phyloP scores from a whole-genome alignment of 1,140 invertebrate genomes.

The Drosophila burlai region DNA sequence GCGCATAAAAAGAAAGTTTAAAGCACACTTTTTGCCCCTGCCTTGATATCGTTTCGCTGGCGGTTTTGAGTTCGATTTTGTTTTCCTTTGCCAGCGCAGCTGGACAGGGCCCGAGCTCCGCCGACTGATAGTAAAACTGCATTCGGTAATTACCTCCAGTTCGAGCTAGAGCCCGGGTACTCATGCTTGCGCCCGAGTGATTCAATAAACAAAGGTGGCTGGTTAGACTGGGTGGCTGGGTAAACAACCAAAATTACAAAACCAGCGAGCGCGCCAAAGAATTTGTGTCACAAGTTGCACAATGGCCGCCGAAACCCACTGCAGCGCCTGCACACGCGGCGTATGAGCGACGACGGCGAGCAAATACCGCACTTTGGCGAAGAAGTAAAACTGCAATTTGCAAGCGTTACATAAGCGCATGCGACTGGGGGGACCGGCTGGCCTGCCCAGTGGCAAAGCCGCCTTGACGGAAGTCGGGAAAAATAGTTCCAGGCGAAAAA shows the following conservation, averaged over 20 bases:
- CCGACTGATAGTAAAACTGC: conserved; percentile 20
- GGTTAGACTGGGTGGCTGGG: conserved; percentile 17
- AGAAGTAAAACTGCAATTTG: conserved; percentile 77
- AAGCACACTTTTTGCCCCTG: conserved; percentile 45
- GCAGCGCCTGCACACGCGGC: conserved; percentile 39
- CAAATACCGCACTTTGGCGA: conserved; percentile 42
- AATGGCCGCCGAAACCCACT: conserved; percentile 37
- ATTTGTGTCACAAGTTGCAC: conserved; percentile 77
- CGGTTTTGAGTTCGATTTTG: conserved; percentile 30
- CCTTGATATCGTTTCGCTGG: conserved; percentile 50
- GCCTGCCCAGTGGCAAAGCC: conserved; percentile 28
- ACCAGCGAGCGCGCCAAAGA: conserved; percentile 59
- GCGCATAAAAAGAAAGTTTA: conserved; percentile 78
- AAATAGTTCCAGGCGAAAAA: conserved; percentile 60
- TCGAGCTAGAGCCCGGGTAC: neutral
- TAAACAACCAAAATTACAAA: conserved; percentile 50
- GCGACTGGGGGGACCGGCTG: conserved; percentile 33
- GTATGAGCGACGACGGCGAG: conserved; percentile 57
- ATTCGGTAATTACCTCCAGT: conserved; percentile 36
- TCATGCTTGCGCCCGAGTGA: conserved; percentile 8
- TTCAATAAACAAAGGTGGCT: conserved; percentile 25
- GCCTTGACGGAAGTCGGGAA: conserved; percentile 73
- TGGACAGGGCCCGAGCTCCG: neutral
- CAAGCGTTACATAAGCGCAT: conserved; percentile 64
- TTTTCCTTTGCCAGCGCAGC: conserved; percentile 13